These are phyloP conservation scores for Melanostoma scalare DNA, from an alignment of 2,888 invertebrate genomes.

Conservation along the genomic window DNA sequence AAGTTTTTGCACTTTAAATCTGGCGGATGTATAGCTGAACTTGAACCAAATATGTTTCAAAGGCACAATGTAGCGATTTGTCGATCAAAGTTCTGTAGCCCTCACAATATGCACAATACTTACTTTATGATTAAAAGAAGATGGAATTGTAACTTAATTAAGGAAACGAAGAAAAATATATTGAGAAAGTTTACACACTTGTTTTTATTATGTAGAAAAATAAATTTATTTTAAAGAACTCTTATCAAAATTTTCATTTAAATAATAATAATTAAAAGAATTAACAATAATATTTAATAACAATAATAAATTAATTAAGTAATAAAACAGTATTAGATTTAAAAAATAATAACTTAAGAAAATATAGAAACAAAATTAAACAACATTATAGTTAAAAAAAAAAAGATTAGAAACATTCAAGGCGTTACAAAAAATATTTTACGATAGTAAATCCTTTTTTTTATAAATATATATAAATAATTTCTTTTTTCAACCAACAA, in stretches of 20 bases:
- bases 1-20: no score
- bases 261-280: constrained; percentile 28
- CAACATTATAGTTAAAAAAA: constrained; percentile 25
- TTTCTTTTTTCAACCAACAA: constrained; percentile 27
- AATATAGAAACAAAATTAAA: constrained; percentile 34
- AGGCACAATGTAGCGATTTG: no score
- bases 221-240: constrained; percentile 46
- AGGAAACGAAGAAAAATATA: background rate
- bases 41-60: no score
- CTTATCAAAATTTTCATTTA: constrained; percentile 29
- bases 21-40: no score
- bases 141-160: background rate
- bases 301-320: constrained; percentile 53
- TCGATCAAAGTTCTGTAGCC: no score
- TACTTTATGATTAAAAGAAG: background rate
- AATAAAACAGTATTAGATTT: constrained; percentile 61
- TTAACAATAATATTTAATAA: constrained; percentile 46
- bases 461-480: constrained; percentile 4
- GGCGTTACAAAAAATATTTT: constrained; percentile 26
- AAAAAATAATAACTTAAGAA: constrained; percentile 37
- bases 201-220: constrained; percentile 56
- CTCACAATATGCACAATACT: background rate
- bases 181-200: background rate
- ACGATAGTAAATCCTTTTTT: constrained; percentile 7
- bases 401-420: constrained; percentile 39